These are phyloP conservation scores for Volucella zonaria DNA, from an alignment of 2,888 invertebrate species.

Conservation along the genomic window DNA sequence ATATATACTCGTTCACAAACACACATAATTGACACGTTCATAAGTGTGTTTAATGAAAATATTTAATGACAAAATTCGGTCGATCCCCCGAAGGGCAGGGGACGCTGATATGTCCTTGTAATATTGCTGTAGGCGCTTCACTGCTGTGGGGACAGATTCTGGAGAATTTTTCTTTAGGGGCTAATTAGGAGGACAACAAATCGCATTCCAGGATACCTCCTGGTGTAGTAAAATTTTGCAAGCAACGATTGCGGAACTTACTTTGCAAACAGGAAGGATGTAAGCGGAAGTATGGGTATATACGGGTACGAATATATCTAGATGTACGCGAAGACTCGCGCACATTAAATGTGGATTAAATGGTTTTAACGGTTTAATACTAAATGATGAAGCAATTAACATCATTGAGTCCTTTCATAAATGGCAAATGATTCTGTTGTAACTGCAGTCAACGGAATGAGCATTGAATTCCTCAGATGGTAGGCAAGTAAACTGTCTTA, in stretches of 20 bases:
- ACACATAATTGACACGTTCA: constrained; percentile 45
- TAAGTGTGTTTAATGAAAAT: constrained; percentile 55
- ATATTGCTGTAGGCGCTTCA: constrained; percentile 32
- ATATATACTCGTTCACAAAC: neutral
- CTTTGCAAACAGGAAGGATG: constrained; percentile 17
- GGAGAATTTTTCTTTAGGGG: constrained; percentile 19
- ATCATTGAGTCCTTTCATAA: neutral
- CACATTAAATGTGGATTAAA: constrained; percentile 42
- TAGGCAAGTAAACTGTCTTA: too few species aligned
- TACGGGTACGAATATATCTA: neutral
- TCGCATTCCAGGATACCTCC: neutral
- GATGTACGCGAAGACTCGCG: constrained; percentile 4
- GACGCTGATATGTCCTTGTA: constrained; percentile 3
- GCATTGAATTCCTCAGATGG: neutral
- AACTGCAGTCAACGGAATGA: constrained; percentile 27
- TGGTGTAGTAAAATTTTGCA: constrained; percentile 10
- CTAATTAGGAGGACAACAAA: constrained; percentile 19
- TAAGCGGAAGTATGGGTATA: neutral
- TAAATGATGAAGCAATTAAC: constrained; percentile 43
- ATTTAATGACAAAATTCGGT: constrained; percentile 64
- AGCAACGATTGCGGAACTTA: constrained; percentile 45
- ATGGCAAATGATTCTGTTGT: constrained; percentile 15
- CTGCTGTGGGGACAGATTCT: constrained; percentile 1
- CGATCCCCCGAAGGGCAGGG: neutral
- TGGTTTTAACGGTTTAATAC: constrained; percentile 14